Percentiles rank a stretch among this genome's conserved stretches.
These are phyloP conservation scores for Hybognathus amarus DNA, from an alignment of 2,797 vertebrate species.

Conservation along the genomic window DNA sequence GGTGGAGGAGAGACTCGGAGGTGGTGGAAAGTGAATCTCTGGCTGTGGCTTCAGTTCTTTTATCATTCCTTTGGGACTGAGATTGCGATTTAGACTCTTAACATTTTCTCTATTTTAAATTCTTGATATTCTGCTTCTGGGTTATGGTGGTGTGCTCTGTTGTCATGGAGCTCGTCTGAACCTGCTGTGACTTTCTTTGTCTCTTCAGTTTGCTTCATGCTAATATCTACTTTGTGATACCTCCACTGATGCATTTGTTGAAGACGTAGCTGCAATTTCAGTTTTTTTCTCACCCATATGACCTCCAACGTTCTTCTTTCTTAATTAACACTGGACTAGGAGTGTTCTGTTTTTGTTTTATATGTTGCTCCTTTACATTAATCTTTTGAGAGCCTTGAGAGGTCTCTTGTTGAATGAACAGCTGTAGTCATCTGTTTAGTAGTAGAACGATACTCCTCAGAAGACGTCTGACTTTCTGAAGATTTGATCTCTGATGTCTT, in stretches of 20 bases:
- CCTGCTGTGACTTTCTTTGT: conserved; percentile 71
- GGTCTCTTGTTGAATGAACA: conserved; percentile 62
- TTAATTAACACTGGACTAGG: conserved; percentile 67
- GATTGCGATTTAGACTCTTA: conserved; percentile 67
- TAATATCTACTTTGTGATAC: conserved; percentile 65
- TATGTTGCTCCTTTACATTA: conserved; percentile 59
- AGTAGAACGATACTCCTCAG: conserved; percentile 71
- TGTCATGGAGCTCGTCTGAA: conserved; percentile 67
- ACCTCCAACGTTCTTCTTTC: conserved; percentile 67
- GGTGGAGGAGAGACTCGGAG: conserved; percentile 78
- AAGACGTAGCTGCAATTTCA: conserved; percentile 52
- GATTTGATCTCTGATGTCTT: conserved; percentile 72
- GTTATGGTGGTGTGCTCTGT: conserved; percentile 57
- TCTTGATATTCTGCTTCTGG: conserved; percentile 68
- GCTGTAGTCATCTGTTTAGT: conserved; percentile 67
- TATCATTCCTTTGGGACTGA: conserved; percentile 65
- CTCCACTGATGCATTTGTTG: conserved; percentile 46
- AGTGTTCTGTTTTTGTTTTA: conserved; percentile 67
- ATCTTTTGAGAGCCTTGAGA: conserved; percentile 56
- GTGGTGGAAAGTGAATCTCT: conserved; percentile 84
- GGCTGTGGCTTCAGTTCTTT: conserved; percentile 75
- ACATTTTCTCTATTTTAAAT: conserved; percentile 64
- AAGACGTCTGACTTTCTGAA: conserved; percentile 72
- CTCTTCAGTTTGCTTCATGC: conserved; percentile 67
- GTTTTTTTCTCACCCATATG: conserved; percentile 65